Base-by-base conservation (phyloP, 2,113 vertebrate genomes). In the Heterocephalus glaber region DNA sequence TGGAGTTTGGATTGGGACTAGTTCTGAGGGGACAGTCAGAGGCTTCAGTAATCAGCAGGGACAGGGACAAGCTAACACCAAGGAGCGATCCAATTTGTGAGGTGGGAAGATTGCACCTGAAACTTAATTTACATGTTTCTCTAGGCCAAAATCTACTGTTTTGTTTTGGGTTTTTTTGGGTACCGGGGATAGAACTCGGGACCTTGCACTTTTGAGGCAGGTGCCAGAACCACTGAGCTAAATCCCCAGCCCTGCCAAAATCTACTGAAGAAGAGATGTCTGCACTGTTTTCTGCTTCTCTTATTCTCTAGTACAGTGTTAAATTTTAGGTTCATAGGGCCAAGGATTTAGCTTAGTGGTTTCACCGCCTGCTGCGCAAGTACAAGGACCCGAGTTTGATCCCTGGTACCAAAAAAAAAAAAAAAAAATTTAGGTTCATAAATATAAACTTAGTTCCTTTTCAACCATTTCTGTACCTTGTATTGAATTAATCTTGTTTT, bases 271-370 rank as follows among this genome's bases (percentile, higher is more conserved):
- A 70, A 52, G 68, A 83, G 66, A 41, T 68, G 22, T 66, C 52
- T 86, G 9, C 13, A 54, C 28, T 93, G 9, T n/a, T 60, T 86
- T 76, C 58, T 81, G 4, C 74, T 72, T 90, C 44, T 35, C 33
- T 92, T 44, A 41, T 22, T 79, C 12, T 88, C 1, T 86, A 72
- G 41, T 28, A 60, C 4, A 54, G 9, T 35, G 7, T 86, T 74
- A 30, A 77, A n/a, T 74, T 94, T 95, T 76, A 72, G 41, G 12
- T 41, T 94, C 17, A 52, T 79, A n/a, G n/a, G n/a, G n/a, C n/a
- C n/a, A n/a, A n/a, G n/a, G n/a, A n/a, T n/a, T n/a, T n/a, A n/a
- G n/a, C n/a, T n/a, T n/a, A n/a, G n/a, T n/a, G n/a, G n/a, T n/a
- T n/a, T n/a, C n/a, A n/a, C n/a, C n/a, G n/a, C n/a, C n/a, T n/a